These are phyloP conservation scores for Periparus ater DNA, from an alignment of 2,797 vertebrate species.

Conservation along the genomic window DNA sequence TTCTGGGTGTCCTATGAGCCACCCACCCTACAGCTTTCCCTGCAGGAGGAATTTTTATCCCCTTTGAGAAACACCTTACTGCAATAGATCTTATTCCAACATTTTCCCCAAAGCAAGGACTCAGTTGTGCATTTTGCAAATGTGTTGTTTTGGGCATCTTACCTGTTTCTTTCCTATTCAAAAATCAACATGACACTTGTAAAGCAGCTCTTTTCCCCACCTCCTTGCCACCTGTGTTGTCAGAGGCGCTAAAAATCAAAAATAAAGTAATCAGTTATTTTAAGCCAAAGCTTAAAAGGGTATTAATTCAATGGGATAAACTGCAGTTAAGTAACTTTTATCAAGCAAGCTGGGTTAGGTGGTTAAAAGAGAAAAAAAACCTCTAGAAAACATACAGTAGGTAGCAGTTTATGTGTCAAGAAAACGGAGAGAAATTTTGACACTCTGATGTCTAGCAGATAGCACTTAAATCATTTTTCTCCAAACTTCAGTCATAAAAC, in stretches of 20 bases:
- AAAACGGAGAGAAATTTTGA: conserved; percentile 96
- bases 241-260: conserved; percentile 17
- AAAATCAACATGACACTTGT: conserved; percentile 39
- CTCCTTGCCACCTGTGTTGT: neutral
- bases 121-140: neutral
- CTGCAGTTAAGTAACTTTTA: conserved; percentile 83
- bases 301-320: conserved; percentile 80
- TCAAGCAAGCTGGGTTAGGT: conserved; percentile 86
- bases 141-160: neutral
- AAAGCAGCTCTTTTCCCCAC: neutral
- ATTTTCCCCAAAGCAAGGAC: neutral
- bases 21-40: neutral
- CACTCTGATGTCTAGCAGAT: conserved; percentile 98
- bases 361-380: conserved; percentile 82
- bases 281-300: conserved; percentile 73
- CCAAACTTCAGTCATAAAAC: conserved; percentile 98
- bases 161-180: neutral
- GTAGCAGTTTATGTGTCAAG: conserved; percentile 96
- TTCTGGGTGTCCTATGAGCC: neutral
- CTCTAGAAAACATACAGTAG: conserved; percentile 84
- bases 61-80: neutral
- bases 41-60: neutral
- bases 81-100: neutral
- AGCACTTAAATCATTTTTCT: conserved; percentile 99
- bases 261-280: conserved; percentile 62